Evolutionary conservation across 2,797 vertebrate genomes (phyloP), one percentile per base, ranked within the genome.

Genomic region (Mustela erminea): DNA sequence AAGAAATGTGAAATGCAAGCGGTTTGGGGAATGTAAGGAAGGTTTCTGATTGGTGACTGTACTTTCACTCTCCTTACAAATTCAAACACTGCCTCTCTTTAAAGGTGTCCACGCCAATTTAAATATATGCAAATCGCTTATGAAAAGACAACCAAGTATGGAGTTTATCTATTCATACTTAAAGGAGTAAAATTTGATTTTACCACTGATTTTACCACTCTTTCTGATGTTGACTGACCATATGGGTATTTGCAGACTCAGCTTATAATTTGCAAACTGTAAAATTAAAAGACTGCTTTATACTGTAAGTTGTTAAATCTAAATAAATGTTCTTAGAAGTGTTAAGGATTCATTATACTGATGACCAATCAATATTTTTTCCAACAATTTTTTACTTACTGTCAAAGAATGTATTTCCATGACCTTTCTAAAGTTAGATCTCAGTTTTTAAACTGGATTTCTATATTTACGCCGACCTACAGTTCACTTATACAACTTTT

Each of bases 31-130:
- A 17, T 70, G 60, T 38, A 41, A 81, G 29, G 12, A n/a, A 66
- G 86, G 15, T 70, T 95, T 96, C 95, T 9, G 5, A 96, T 92
- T 97, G 97, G 96, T 89, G 54, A 68, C 83, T 90, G 46, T 93
- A 86, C 82, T 80, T 85, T 25, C 81, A 54, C 7, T 8, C 32
- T 87, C 58, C 58, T 78, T 54, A 18, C 1, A n/a, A 82, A 92
- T 96, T 62, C 81, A 52, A 13, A 66, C 23, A 17, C 66, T 72
- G 78, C 52, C 38, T 85, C 52, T 32, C 62, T 80, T 84, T 64
- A 66, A 82, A 74, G 49, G 32, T 87, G 32, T 80, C 68, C 84
- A n/a, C 0, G 32, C 49, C 81, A 66, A 38, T 35, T 91, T 93
- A 56, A 87, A 83, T 52, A 11, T 20, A 66, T 72, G 87, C 43